A percentile compares a stretch with the other conserved stretches of the same genome.
Evolutionary conservation across 2,888 invertebrate species (phyloP).

Genomic region (Xestia xanthographa): DNA sequence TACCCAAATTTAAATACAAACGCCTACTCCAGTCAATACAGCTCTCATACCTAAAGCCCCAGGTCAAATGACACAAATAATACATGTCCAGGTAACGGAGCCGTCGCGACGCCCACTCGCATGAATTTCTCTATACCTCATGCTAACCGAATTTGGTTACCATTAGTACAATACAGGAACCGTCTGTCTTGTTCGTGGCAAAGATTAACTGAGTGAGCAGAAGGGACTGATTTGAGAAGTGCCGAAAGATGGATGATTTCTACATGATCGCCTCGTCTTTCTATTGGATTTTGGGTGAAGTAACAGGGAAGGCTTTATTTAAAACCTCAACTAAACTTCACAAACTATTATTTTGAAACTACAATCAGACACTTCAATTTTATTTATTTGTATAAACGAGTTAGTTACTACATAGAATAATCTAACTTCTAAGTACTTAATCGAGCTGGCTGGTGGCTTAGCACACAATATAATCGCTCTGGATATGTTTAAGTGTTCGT

Average conservation of each 20-base stretch:
- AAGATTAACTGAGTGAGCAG: constrained; percentile 49
- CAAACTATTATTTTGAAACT: no score
- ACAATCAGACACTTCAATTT: no score
- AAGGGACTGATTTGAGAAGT: background rate
- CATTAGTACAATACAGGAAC: constrained; percentile 57
- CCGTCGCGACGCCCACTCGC: constrained; percentile 59
- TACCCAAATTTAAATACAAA: background rate
- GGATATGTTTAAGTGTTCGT: constrained; percentile 15
- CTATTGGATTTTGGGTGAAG: background rate
- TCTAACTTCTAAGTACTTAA: constrained; percentile 15
- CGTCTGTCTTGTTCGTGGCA: constrained; percentile 44
- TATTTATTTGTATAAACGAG: no score
- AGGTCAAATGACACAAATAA: constrained; percentile 48
- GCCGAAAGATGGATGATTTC: background rate
- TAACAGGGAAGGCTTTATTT: no score
- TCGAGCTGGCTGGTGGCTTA: constrained; percentile 1
- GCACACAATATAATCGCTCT: constrained; percentile 10
- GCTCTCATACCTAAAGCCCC: background rate
- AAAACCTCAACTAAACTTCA: no score
- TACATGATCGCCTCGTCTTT: no score
- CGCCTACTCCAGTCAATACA: background rate
- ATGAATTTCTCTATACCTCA: constrained; percentile 49
- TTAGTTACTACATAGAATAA: constrained; percentile 14
- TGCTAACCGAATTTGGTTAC: constrained; percentile 65
- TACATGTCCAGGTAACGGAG: constrained; percentile 35